Evolutionary conservation across 2,113 vertebrate genomes (phyloP).

Genomic region (Naja naja): DNA sequence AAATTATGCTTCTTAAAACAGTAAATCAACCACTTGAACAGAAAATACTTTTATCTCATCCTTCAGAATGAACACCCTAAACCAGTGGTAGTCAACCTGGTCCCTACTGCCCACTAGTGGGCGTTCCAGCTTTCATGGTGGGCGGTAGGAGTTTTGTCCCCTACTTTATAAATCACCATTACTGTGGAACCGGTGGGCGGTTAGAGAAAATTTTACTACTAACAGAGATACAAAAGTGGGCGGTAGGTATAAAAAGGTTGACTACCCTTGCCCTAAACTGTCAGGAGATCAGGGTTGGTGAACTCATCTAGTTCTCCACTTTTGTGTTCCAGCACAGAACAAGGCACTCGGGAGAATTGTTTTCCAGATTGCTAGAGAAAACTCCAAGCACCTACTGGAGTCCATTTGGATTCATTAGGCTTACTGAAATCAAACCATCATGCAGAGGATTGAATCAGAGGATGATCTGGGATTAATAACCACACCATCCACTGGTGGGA

Average conservation of each 20-base stretch:
- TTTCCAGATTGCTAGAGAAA: not conserved
- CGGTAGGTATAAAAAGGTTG: too few species aligned
- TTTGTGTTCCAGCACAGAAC: not conserved
- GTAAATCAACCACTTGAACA: not conserved
- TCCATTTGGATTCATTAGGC: not conserved
- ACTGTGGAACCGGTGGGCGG: too few species aligned
- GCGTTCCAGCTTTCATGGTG: too few species aligned
- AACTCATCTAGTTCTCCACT: not conserved
- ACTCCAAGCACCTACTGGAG: not conserved
- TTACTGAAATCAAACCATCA: not conserved
- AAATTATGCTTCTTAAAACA: not conserved
- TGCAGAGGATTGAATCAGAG: not conserved
- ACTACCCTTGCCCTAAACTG: too few species aligned
- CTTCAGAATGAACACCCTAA: not conserved
- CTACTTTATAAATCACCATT: too few species aligned
- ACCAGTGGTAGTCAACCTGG: too few species aligned
- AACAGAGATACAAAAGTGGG: too few species aligned
- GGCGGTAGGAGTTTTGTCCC: too few species aligned
- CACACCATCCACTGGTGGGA: not conserved
- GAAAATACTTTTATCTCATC: not conserved
- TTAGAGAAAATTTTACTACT: too few species aligned
- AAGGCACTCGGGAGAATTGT: not conserved
- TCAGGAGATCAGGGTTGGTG: not conserved
- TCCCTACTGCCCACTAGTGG: too few species aligned
- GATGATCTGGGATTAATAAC: not conserved